phyloP scores from a whole-genome alignment of 1,140 invertebrate genomes.

The Theocolax elegans region DNA sequence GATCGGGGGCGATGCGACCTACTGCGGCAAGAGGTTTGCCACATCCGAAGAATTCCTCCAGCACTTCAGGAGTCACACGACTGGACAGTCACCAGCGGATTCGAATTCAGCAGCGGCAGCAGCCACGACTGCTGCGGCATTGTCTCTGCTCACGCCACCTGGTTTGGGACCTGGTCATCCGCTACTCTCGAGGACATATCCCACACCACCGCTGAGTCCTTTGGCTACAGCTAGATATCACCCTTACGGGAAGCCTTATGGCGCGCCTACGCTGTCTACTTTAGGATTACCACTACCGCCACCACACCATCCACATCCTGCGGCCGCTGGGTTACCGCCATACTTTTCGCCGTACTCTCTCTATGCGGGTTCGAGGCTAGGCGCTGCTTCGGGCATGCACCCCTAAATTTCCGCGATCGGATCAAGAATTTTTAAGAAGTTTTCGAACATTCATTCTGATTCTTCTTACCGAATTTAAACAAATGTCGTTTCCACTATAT shows the following conservation, averaged over 20 bases:
- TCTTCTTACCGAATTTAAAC: too few species aligned
- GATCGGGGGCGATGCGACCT: conserved; percentile 87
- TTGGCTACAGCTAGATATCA: conserved; percentile 85
- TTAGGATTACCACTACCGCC: conserved; percentile 73
- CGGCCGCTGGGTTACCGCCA: conserved; percentile 68
- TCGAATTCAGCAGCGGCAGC: conserved; percentile 48
- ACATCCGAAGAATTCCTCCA: conserved; percentile 90
- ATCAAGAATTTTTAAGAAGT: background rate
- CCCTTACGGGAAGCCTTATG: conserved; percentile 82
- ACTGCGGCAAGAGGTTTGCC: conserved; percentile 90
- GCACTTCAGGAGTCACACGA: conserved; percentile 89
- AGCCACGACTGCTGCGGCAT: conserved; percentile 57
- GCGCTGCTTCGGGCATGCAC: conserved; percentile 75
- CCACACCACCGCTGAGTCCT: conserved; percentile 86
- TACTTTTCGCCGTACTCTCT: conserved; percentile 89
- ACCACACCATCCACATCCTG: conserved; percentile 71
- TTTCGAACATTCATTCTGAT: conserved; percentile 43
- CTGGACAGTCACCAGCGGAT: conserved; percentile 64
- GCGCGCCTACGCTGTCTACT: conserved; percentile 69
- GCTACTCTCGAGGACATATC: conserved; percentile 81
- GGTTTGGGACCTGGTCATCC: conserved; percentile 72
- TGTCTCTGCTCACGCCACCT: conserved; percentile 68
- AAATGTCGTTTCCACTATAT: too few species aligned
- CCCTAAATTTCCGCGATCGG: conserved; percentile 57
- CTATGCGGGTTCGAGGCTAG: conserved; percentile 82